These are phyloP conservation scores for Halcyon chelicuti DNA, from an alignment of 2,797 vertebrate genomes.

Conservation along the genomic window DNA sequence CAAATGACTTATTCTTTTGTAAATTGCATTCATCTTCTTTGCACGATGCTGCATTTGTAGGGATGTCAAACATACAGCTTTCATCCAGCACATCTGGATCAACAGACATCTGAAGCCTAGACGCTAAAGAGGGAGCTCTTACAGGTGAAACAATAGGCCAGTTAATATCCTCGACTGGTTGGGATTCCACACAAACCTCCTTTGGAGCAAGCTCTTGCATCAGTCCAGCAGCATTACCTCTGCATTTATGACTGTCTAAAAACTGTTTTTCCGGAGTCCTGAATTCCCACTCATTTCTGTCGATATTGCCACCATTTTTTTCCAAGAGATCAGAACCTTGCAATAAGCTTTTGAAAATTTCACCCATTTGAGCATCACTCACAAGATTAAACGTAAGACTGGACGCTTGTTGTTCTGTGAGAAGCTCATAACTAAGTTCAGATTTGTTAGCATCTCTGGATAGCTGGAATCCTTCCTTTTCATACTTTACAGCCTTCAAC, in stretches of 20 bases:
- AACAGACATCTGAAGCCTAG: constrained; percentile 78
- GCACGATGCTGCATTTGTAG: constrained; percentile 73
- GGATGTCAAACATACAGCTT: constrained; percentile 93
- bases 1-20: constrained; percentile 74
- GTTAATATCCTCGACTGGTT: constrained; percentile 79
- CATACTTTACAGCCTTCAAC: constrained; percentile 19
- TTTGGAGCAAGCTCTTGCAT: constrained; percentile 64
- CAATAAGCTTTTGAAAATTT: constrained; percentile 95
- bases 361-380: constrained; percentile 97
- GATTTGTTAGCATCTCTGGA: constrained; percentile 79
- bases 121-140: constrained; percentile 75
- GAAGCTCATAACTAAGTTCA: constrained; percentile 87
- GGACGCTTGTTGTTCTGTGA: constrained; percentile 92
- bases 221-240: constrained; percentile 43
- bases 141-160: constrained; percentile 85
- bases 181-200: constrained; percentile 58
- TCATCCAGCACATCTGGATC: constrained; percentile 93
- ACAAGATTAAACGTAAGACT: constrained; percentile 95
- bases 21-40: constrained; percentile 70
- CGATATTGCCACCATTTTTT: constrained; percentile 62
- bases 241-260: constrained; percentile 66
- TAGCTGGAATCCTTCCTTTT: constrained; percentile 54
- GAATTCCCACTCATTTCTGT: constrained; percentile 78
- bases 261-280: constrained; percentile 80
- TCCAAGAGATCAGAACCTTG: constrained; percentile 92